Evolutionary conservation across 2,113 vertebrate species (phyloP), one percentile per base, ranked within the genome.

Genomic region (Sorex fumeus): DNA sequence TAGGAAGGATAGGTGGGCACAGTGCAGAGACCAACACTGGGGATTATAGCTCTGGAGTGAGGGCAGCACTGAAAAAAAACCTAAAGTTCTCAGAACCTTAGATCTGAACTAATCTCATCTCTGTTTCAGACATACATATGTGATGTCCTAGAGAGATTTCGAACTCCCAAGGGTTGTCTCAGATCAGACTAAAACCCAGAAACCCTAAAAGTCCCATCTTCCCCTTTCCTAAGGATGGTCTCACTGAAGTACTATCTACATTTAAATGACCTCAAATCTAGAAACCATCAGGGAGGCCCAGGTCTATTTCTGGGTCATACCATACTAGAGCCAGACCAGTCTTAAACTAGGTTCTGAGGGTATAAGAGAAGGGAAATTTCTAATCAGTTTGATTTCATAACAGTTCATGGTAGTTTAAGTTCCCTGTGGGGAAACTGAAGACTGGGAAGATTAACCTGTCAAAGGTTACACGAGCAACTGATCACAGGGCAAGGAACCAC

Each of bases 381-480:
- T 71, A 60, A 88, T 62, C 66, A 81, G 11, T 67, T 27, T 66
- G 50, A 81, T 60, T 95, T 92, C n/a, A 84, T 57, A 84, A 84
- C 23, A 70, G 40, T 91, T 72, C 79, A 75, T 50, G 5, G 27
- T 36, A 43, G 57, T 45, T 66, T 75, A 40, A 30, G 16, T 71
- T 67, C 84, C 21, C 19, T 62, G 50, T 66, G 74, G n/a, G 36
- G 30, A 93, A 95, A 57, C 0, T 11, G 28, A 84, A 40, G 21
- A 53, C 83, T 45, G 66, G 18, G 64, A 50, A 90, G 13, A 28
- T 21, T n/a, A 62, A 91, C 47, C 62, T 88, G 36, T 85, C 69
- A 94, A 64, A 90, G 80, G 36, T 83, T 30, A 76, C 67, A 66
- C 2, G 45, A 60, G 23, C 25, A 94, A 67, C 1, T 70, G 47